Evolutionary conservation across 2,113 vertebrate species (phyloP).

Genomic region (Pseudonaja textilis): DNA sequence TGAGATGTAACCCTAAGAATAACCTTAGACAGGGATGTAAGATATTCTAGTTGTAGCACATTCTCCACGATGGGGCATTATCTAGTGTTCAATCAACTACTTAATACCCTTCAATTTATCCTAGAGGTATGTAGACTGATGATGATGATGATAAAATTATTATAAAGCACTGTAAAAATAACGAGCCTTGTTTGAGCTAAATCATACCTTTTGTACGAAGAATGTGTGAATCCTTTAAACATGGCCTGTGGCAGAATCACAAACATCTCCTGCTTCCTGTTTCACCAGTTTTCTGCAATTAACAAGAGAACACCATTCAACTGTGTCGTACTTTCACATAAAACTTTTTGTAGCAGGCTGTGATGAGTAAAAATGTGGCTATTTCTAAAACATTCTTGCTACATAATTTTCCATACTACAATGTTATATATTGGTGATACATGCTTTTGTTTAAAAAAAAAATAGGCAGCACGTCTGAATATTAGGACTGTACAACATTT

Average conservation of each 20-base stretch:
- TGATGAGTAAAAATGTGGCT: neutral
- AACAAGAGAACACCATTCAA: neutral
- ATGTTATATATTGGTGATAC: neutral
- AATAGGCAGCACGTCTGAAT: neutral
- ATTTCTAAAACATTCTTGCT: neutral
- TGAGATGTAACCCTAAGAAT: neutral
- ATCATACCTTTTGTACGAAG: neutral
- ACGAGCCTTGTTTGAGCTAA: neutral
- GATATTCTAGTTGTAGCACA: neutral
- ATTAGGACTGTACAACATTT: neutral
- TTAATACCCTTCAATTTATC: neutral
- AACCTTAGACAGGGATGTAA: neutral
- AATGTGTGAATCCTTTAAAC: neutral
- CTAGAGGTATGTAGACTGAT: neutral
- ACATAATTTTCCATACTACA: neutral
- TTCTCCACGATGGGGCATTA: neutral
- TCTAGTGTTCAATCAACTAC: neutral
- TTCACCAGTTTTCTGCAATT: neutral
- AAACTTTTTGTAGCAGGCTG: neutral
- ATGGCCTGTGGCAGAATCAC: neutral
- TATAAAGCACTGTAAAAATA: neutral
- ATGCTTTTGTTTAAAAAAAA: neutral
- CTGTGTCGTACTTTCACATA: neutral
- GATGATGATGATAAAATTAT: neutral
- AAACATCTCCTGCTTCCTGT: neutral